These are phyloP conservation scores for Zygothrica quintamaculata DNA, from an alignment of 2,888 invertebrate genomes.

Conservation along the genomic window DNA sequence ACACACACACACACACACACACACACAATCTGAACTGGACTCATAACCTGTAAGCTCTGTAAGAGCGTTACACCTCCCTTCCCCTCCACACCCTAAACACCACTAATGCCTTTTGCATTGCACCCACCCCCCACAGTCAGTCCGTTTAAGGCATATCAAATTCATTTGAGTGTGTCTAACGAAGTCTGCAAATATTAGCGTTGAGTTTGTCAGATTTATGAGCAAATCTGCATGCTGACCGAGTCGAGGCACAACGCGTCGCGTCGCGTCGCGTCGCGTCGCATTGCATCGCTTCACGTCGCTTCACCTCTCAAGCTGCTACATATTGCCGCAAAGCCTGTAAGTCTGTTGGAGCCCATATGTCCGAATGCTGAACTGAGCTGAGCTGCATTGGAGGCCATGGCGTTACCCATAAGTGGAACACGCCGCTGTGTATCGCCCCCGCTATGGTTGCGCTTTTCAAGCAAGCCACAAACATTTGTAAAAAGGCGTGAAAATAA, in stretches of 20 bases:
- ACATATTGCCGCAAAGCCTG: no score
- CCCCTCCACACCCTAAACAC: constrained; percentile 2
- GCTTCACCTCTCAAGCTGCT: no score
- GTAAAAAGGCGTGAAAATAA: constrained; percentile 80
- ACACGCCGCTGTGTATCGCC: constrained; percentile 65
- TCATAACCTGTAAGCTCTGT: no score
- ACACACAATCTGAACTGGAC: no score
- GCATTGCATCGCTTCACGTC: constrained; percentile 15
- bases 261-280: constrained; percentile 11
- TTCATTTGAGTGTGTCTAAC: constrained; percentile 79
- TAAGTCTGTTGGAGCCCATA: constrained; percentile 27
- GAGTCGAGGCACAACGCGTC: constrained; percentile 41
- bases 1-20: no score
- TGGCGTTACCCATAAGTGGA: constrained; percentile 73
- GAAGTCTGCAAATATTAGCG: constrained; percentile 81
- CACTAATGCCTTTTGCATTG: no score
- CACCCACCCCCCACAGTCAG: constrained; percentile 36
- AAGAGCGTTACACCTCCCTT: not conserved
- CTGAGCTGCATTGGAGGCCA: constrained; percentile 54
- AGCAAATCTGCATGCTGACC: constrained; percentile 79
- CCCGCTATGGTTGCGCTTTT: constrained; percentile 71
- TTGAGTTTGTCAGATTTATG: constrained; percentile 80
- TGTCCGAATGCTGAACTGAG: constrained; percentile 36
- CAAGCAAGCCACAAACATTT: constrained; percentile 73
- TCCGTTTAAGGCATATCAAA: constrained; percentile 80